Evolutionary conservation across 2,797 vertebrate genomes (phyloP), one percentile per base, ranked within the genome.

Genomic region (Tadarida brasiliensis): DNA sequence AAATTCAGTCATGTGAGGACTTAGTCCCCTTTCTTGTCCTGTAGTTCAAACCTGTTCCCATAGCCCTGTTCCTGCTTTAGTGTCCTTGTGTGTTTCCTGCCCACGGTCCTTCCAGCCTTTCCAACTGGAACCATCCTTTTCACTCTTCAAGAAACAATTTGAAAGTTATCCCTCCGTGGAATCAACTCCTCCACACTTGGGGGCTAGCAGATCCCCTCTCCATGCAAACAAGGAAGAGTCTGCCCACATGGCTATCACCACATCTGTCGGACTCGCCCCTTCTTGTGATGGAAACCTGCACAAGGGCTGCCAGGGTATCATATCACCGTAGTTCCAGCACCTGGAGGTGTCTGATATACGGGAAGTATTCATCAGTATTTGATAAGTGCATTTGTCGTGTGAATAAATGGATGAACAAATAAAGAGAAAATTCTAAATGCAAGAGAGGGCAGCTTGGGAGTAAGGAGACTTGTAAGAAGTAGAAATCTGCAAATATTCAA

Each of bases 401-500:
- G 82, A 95, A 65, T 30, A 54, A 81, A 91, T 47, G 33, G 11
- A 57, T 33, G 24, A 90, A 85, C 10, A 78, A 91, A 87, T 63
- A 77, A 82, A 33, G 22, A 83, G 33, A 51, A 82, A 70, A 89
- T 61, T 88, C 51, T 63, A 77, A 70, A 77, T 19, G 30, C n/a
- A 87, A 90, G 22, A 92, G 5, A 17, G 76, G 51, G 28, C 65
- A 81, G 54, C 7, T 73, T 90, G 12, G 20, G 77, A 78, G 28
- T 35, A n/a, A 81, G 51, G 7, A 67, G 65, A 80, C 59, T 89
- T 84, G 17, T 35, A 83, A 90, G 57, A 86, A 15, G 70, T n/a
- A 0, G n/a, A 82, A 70, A 59, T 88, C 39, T 92, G 84, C 70
- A 95, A 76, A 91, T 90, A 85, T 68, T 97, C 96, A 84, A 95